Base-by-base conservation (phyloP, 2,888 invertebrate species). In the Teleogryllus oceanicus region DNA sequence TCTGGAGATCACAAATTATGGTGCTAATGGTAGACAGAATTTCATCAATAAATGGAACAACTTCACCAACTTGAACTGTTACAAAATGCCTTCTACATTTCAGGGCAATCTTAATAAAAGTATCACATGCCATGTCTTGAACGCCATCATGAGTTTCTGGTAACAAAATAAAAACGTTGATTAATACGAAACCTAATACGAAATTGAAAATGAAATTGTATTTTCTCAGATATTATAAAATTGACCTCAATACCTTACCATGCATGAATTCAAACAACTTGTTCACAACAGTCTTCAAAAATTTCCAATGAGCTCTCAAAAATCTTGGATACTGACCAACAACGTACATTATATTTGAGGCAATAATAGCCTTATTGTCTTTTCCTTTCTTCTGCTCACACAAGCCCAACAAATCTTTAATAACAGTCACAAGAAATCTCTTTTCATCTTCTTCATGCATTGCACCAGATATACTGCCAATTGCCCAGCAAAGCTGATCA, bases 261-360 rank as follows among this genome's bases (percentile, higher is more conserved):
- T 99, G 99, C 99, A 99, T 99, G 88, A 99, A 99, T 89, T 99
- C 99, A 89, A 99, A 99, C 80, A 99, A 91, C 89, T 99, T 99
- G 89, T 99, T 99, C 82, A 99, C 98, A 85, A 99, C 99, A 78
- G 99, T 99, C 90, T 99, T 99, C 83, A 99, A 91, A 88, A 99
- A 99, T 87, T 98, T 97, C 99, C 99, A 99, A 88, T 99, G 99
- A n/a, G 98, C 98, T 84, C 98, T 91, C 82, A 99, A 90, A 89
- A 99, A 99, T 81, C 99, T 89, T 76, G 99, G 99, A 89, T 99
- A 99, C 87, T 99, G 99, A 4, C 99, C 99, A 79, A 99, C 99
- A 81, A 99, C 99, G 88, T 99, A 99, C 99, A 99, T 99, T 83
- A 99, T 99, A 89, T 99, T 99, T 83, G 98, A 98, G 20, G 99